Evolutionary conservation across 2,888 invertebrate genomes (phyloP), one percentile per base, ranked within the genome.

Genomic region (Diarsia dahlii): DNA sequence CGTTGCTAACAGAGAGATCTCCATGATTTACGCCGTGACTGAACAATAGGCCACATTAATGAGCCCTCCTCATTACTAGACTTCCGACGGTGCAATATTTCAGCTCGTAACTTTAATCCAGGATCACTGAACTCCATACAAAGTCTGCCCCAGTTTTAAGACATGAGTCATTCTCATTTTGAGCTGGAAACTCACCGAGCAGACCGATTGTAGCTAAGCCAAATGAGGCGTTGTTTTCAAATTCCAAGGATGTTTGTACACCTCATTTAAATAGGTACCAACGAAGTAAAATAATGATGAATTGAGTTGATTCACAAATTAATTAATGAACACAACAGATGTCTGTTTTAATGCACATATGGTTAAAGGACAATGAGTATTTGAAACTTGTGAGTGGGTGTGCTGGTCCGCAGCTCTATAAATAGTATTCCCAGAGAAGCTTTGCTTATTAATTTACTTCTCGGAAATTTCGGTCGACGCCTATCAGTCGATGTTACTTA

Each of bases 371-470:
- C 78, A 80, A 71, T 69, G 73, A 78, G 77, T 78, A 84, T 86
- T 78, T 66, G 67, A 74, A 62, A 65, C 84, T 74, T 71, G 62
- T 50, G 62, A 65, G 79, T 74, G 71, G 70, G 74, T 63, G 72
- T 79, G 71, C 69, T 74, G 77, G 71, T 69, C 65, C 71, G 71
- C 28, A 39, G 67, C 82, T 87, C 78, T 83, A 91, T 86, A 89
- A 89, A 90, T 91, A 91, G 85, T 78, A 66, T 89, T 88, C 87
- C 77, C 73, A 79, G 87, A 89, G 88, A 85, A 72, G 80, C 80
- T 78, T 52, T 78, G 90, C 72, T 88, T 90, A 87, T 88, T 89
- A 87, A 91, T 86, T 87, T 48, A 65, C 62, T 87, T 87, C 87
- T 87, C 70, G 62, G 87, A 85, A 88, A 54, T 82, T 80, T 88